Conservation (phyloP, 2,113 vertebrate genomes). For the Forbesichthys papilliferus region DNA sequence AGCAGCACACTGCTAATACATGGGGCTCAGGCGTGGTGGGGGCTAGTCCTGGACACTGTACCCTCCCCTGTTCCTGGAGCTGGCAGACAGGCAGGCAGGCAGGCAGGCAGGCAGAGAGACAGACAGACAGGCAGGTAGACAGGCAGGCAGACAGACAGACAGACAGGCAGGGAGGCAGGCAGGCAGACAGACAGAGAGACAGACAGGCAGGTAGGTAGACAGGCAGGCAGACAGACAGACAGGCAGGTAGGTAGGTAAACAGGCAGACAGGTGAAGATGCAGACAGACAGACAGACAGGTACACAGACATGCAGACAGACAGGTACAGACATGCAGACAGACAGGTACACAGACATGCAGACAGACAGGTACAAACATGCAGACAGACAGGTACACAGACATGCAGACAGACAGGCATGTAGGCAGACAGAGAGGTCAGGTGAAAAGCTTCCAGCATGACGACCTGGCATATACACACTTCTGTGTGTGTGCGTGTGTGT, state of each 20-base stretch:
- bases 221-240: neutral
- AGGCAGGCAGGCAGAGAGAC: neutral
- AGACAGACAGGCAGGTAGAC: neutral
- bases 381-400: neutral
- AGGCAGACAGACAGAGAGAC: neutral
- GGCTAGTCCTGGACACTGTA: slow-evolving; percentile 5
- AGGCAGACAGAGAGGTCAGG: slow-evolving; percentile 35
- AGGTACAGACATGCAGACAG: neutral
- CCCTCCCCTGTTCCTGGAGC: neutral
- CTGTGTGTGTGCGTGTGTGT: slow-evolving; percentile 6
- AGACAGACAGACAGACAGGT: neutral
- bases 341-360: neutral
- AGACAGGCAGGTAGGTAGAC: neutral
- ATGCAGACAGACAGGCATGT: neutral
- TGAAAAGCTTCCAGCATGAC: slow-evolving; percentile 47
- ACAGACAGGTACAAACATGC: neutral
- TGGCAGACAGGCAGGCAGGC: neutral
- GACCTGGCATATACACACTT: neutral
- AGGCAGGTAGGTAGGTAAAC: neutral
- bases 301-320: neutral
- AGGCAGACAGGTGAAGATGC: neutral
- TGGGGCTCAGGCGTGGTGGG: neutral
- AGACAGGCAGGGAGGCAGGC: neutral
- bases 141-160: neutral
- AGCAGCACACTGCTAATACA: slow-evolving; percentile 39